Percentiles rank a stretch among this genome's conserved stretches.
These are phyloP conservation scores for Eristalis tenax DNA, from an alignment of 2,888 invertebrate species.

Conservation along the genomic window DNA sequence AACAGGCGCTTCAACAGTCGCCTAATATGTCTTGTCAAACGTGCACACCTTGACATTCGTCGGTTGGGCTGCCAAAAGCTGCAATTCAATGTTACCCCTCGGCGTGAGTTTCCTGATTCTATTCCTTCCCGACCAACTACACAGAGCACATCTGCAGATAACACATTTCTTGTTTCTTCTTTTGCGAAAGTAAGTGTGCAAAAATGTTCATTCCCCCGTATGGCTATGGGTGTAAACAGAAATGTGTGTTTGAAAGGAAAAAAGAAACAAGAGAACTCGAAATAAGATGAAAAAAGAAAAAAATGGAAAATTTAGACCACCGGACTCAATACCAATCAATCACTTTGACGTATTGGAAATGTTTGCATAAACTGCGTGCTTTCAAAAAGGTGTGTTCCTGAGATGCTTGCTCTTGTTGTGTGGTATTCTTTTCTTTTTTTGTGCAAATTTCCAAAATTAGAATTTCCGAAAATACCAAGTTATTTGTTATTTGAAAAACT, in stretches of 20 bases:
- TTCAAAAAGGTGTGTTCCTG: background rate
- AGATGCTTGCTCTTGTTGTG: background rate
- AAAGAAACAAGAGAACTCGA: background rate
- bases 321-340: conserved; percentile 48
- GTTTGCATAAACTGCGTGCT: conserved; percentile 1
- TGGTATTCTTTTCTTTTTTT: conserved; percentile 5
- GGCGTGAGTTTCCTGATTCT: background rate
- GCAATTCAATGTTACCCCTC: background rate
- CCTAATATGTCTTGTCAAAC: background rate
- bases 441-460: conserved; percentile 48
- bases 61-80: background rate
- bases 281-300: no score
- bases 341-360: conserved; percentile 47
- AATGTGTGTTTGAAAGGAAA: conserved; percentile 6
- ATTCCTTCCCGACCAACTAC: background rate
- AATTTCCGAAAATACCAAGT: conserved; percentile 40
- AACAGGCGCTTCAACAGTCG: background rate
- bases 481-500: conserved; percentile 1
- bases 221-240: background rate
- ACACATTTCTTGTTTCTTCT: no score
- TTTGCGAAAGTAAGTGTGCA: background rate
- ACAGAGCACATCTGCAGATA: background rate
- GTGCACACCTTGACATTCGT: background rate
- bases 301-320: conserved; percentile 37
- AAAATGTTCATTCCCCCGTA: background rate